Evolutionary conservation across 1,140 invertebrate species (phyloP), one percentile per base, ranked within the genome.

Genomic region (Bombus fervidus): DNA sequence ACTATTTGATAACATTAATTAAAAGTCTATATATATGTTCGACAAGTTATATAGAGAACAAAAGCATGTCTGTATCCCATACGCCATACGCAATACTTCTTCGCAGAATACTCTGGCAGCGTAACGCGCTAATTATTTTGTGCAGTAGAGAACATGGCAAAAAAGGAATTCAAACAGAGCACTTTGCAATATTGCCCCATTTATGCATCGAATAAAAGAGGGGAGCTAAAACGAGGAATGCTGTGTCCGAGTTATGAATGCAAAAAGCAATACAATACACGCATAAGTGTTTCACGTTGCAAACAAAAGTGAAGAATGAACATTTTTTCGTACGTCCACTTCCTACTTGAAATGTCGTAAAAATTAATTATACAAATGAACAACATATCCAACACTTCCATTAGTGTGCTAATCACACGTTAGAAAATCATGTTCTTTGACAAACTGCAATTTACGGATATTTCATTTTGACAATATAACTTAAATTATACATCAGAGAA

Each of bases 121-220:
- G 69, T 72, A 72, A 39, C 69, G 69, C 25, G 69, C 37, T 72
- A 72, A 72, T 72, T 72, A 72, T 72, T 72, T 72, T 72, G 34
- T 18, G 37, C 69, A 41, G 69, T 41, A 41, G 68, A 69, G 31
- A 25, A 37, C 68, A 13, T 37, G 25, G 68, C 37, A 39, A 39
- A 66, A 72, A 69, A 72, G 37, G 12, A 28, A 72, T 72, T 37
- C 22, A 72, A 41, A 72, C 69, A 39, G 37, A 72, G 69, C 69
- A 72, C 69, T 72, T 72, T 72, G 69, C 34, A 28, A 72, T 72
- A 72, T 72, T 72, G 69, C 69, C 34, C 34, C 69, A 72, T 72
- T 72, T 39, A 72, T 72, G 25, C 69, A 41, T 28, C 37, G 25
- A 25, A 37, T 72, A 28, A 72, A 72, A 72, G 69, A 25, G 69